Evolutionary conservation across 2,888 invertebrate genomes (phyloP).

Genomic region (Lathronympha strigana): DNA sequence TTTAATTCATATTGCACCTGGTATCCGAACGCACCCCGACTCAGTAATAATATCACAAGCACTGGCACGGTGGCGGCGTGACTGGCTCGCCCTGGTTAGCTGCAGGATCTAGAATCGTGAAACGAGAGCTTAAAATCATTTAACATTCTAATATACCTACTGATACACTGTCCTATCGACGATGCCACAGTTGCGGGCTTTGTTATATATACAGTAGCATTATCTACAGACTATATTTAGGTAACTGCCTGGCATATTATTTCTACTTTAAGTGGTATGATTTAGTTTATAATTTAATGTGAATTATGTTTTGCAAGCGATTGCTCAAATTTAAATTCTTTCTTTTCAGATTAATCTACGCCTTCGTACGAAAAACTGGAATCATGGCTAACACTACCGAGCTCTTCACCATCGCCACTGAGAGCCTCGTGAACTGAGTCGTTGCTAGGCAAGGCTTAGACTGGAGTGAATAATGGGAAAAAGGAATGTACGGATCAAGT

Average conservation of each 20-base stretch:
- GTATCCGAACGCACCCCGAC: background rate
- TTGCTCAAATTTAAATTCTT: conserved; percentile 47
- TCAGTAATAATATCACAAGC: conserved; percentile 41
- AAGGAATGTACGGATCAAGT: conserved; percentile 81
- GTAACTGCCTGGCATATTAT: conserved; percentile 9
- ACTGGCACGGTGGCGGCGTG: conserved; percentile 71
- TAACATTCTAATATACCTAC: conserved; percentile 56
- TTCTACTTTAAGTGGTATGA: background rate
- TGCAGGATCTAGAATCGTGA: conserved; percentile 73
- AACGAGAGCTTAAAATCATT: conserved; percentile 69
- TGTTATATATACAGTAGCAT: conserved; percentile 1
- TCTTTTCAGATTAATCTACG: conserved; percentile 62
- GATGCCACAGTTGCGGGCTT: background rate
- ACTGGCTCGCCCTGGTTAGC: conserved; percentile 78
- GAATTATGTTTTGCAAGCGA: conserved; percentile 22
- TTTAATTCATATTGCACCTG: no score
- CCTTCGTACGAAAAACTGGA: conserved; percentile 46
- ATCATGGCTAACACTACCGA: conserved; percentile 60
- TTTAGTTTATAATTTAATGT: background rate
- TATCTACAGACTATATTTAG: background rate
- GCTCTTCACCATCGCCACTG: conserved; percentile 50
- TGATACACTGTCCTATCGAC: conserved; percentile 22
- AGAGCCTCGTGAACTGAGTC: conserved; percentile 62
- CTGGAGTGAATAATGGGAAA: conserved; percentile 82
- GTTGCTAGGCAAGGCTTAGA: conserved; percentile 60